Base-by-base conservation (phyloP, 2,797 vertebrate species). In the Crax fasciolata region DNA sequence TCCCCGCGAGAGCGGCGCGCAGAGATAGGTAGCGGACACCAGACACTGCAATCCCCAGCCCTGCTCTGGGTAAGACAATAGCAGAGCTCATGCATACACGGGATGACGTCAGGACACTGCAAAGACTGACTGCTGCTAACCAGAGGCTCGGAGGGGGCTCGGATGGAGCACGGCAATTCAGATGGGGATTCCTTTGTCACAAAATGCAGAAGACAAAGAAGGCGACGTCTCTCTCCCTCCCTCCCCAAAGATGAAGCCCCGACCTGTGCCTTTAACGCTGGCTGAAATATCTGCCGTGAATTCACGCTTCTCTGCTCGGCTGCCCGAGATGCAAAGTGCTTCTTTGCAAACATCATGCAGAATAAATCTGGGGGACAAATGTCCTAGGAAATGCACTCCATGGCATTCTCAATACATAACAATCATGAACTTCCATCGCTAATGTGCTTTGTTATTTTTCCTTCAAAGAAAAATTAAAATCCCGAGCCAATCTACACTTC, bases 101-200 rank as follows among this genome's bases (percentile, higher is more conserved):
- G 97, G 96, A 97, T 99, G 99, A 99, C 98, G 99, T 99, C 98
- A 99, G 97, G 97, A 97, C 94, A 97, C 98, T 96, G 98, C 98
- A 98, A 98, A 98, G 97, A 98, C 97, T 52, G 97, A 97, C 97
- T 97, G 97, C 97, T 97, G 98, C 97, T 97, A 97, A 97, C 97
- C 97, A 97, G 94, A 94, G 97, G 95, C 97, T 98, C 91, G 83
- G 71, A 95, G 95, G 96, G 97, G 97, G 97, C 96, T 98, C 81
- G 96, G 97, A 95, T 89, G 85, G 70, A 97, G 97, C 96, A 94
- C 35, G 30, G 88, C 94, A 58, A 97, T 97, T 98, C 98, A 95
- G 89, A 97, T 95, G 94, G 97, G 97, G 97, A 98, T 97, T 97
- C 97, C 98, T 98, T 98, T 98, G 98, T 97, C 97, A 97, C 97